phyloP scores from a whole-genome alignment of 2,797 vertebrate species.

The Tympanoctomys barrerae region DNA sequence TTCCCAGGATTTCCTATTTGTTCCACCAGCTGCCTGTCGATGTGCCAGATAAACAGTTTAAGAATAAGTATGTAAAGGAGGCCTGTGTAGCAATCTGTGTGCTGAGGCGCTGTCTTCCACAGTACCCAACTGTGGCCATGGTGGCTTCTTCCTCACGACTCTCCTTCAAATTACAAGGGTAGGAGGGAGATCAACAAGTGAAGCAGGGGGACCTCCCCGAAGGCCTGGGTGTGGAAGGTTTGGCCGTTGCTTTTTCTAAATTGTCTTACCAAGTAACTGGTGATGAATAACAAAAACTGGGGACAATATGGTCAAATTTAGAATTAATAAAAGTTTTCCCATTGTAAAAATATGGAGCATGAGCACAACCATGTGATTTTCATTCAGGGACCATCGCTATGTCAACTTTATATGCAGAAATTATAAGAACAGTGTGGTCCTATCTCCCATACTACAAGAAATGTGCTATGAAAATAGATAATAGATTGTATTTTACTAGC shows the following conservation, averaged over 20 bases:
- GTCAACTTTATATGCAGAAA: constrained; percentile 10
- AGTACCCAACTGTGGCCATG: constrained; percentile 26
- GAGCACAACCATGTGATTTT: not conserved
- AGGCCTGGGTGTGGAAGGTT: not conserved
- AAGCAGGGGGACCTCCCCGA: not conserved
- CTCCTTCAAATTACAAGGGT: not conserved
- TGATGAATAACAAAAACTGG: not conserved
- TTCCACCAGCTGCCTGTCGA: constrained; percentile 83
- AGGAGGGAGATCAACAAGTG: not conserved
- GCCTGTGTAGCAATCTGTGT: constrained; percentile 68
- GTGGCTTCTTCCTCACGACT: not conserved
- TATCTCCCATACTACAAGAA: not conserved
- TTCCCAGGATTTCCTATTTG: constrained; percentile 81
- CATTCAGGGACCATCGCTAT: not conserved
- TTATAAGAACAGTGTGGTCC: not conserved
- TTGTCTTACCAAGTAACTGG: not conserved
- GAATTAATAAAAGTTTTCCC: not conserved
- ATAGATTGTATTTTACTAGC: not conserved
- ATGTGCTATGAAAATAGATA: not conserved
- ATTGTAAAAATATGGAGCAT: constrained; percentile 6
- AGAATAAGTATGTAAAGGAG: constrained; percentile 80
- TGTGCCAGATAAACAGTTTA: constrained; percentile 78
- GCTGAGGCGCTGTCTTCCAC: constrained; percentile 40
- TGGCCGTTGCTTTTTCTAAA: constrained; percentile 27
- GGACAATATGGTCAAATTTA: not conserved